Percentiles rank a stretch among this genome's conserved stretches.
These are phyloP conservation scores for Puma concolor DNA, from an alignment of 2,113 vertebrate genomes.

Conservation along the genomic window DNA sequence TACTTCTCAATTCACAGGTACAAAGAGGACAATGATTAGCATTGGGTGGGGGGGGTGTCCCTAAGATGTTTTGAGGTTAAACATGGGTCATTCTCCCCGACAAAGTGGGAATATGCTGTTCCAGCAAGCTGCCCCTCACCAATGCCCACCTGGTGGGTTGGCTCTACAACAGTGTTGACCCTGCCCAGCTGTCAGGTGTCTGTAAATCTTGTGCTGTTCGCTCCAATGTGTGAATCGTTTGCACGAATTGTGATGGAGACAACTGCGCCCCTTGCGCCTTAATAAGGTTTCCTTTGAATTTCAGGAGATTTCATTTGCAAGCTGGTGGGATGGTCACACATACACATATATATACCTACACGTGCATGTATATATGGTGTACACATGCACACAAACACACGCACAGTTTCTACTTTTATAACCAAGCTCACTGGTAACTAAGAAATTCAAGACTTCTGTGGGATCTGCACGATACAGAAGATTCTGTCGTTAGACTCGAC, in stretches of 20 bases:
- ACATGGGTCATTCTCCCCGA: background rate
- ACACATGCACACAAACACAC: background rate
- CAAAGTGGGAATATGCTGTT: background rate
- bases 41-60: background rate
- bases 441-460: background rate
- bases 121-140: background rate
- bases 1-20: background rate
- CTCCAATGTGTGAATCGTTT: conserved; percentile 12
- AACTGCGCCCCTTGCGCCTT: background rate
- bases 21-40: background rate
- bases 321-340: background rate
- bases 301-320: conserved; percentile 26
- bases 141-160: background rate
- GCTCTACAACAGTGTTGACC: background rate
- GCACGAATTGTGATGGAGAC: background rate
- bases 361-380: too few species aligned
- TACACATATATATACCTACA: background rate
- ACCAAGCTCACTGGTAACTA: background rate
- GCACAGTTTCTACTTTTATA: conserved; percentile 36
- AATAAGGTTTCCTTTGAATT: conserved; percentile 41
- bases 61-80: background rate
- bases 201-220: background rate
- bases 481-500: background rate
- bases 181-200: background rate
- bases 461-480: background rate